A percentile compares a stretch with the other conserved stretches of the same genome.
Evolutionary conservation across 2,797 vertebrate species (phyloP).

Genomic region (Enteromius argenteus): DNA sequence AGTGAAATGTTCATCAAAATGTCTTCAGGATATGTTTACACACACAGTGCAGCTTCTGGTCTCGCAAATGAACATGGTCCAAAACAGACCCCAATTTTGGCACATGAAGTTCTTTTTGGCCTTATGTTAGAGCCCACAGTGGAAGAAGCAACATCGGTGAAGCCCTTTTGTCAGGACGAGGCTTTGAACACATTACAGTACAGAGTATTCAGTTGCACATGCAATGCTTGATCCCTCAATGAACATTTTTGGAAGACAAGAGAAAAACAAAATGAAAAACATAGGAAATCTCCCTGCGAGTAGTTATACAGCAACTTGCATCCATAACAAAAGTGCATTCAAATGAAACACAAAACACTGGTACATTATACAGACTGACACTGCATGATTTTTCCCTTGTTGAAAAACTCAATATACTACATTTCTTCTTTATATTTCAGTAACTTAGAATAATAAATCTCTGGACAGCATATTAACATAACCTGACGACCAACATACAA

Average conservation of each 20-base stretch:
- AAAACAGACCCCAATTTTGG: constrained; percentile 56
- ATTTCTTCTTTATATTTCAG: constrained; percentile 42
- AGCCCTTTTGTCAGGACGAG: constrained; percentile 33
- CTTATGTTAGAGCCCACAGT: constrained; percentile 25
- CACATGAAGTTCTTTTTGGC: constrained; percentile 48
- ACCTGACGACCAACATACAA: constrained; percentile 5
- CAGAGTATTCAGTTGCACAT: constrained; percentile 17
- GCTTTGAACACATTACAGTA: constrained; percentile 23
- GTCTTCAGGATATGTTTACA: constrained; percentile 40
- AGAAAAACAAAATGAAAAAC: constrained; percentile 35
- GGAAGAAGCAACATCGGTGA: constrained; percentile 39
- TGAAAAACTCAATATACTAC: constrained; percentile 42
- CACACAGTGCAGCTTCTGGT: constrained; percentile 56
- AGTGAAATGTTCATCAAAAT: constrained; percentile 62
- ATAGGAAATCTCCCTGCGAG: constrained; percentile 42
- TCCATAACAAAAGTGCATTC: constrained; percentile 71
- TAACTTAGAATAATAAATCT: constrained; percentile 8
- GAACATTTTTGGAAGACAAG: constrained; percentile 51
- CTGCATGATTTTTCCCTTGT: constrained; percentile 17
- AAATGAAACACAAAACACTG: constrained; percentile 59
- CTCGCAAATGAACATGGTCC: neutral
- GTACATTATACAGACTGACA: constrained; percentile 46
- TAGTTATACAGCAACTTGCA: constrained; percentile 65
- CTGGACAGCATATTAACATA: neutral
- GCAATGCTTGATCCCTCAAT: constrained; percentile 47